phyloP scores from a whole-genome alignment of 2,888 invertebrate species.

The Chymomyza procnemis region DNA sequence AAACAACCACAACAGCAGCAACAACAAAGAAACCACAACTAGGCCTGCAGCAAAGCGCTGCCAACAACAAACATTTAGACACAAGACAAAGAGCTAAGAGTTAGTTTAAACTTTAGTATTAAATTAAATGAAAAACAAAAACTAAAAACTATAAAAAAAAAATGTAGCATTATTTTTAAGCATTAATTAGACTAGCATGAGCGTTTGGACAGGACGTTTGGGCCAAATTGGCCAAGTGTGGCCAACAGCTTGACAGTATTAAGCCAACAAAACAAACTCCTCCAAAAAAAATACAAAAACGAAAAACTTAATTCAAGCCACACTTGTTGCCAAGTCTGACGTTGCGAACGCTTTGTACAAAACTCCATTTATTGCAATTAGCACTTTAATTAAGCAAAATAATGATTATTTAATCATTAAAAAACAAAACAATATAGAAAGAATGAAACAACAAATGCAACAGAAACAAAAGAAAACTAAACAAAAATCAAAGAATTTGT shows the following conservation, averaged over 20 bases:
- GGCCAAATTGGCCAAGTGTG: not conserved
- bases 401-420: too few relatives aligned
- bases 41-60: constrained; percentile 25
- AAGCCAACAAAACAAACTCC: not conserved
- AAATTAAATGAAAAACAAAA: too few relatives aligned
- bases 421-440: constrained; percentile 9
- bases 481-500: constrained; percentile 55
- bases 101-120: constrained; percentile 28
- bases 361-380: not conserved
- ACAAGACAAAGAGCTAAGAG: constrained; percentile 47
- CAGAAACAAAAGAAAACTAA: not conserved
- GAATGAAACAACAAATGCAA: constrained; percentile 6
- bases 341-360: constrained; percentile 9
- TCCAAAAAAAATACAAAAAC: constrained; percentile 20
- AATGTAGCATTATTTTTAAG: not conserved
- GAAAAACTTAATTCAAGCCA: constrained; percentile 16
- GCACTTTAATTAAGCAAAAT: constrained; percentile 2
- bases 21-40: constrained; percentile 20
- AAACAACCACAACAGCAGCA: not conserved
- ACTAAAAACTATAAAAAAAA: constrained; percentile 10
- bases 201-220: not conserved
- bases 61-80: constrained; percentile 33
- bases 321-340: constrained; percentile 35
- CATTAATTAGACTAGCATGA: not conserved
- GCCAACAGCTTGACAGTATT: not conserved